Evolutionary conservation across 2,888 invertebrate species (phyloP), one percentile per base, ranked within the genome.

Genomic region (Girardia tigrina): DNA sequence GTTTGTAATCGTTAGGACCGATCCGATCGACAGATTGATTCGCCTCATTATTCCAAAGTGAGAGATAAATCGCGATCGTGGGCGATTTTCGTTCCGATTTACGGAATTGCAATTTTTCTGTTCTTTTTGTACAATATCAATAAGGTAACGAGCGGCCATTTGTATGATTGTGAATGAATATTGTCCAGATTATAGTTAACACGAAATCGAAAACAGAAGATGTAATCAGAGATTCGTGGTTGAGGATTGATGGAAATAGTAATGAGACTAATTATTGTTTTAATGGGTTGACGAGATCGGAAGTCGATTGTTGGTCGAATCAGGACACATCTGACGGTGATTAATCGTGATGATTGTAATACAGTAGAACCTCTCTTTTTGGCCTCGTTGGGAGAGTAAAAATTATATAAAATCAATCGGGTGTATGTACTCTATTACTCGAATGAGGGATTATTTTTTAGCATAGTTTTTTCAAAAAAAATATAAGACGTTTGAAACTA

Each of bases 291-390:
- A 20, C 56, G 4, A 4, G n/a, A 56, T 12, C 56, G 2, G 56
- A 56, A 56, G 56, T 56, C n/a, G 56, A 56, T n/a, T 56, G 20
- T 56, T 56, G 56, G 56, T 4, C 56, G n/a, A n/a, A 56, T 56
- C 23, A 20, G 4, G 20, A n/a, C 4, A 2, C 4, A n/a, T 56
- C 56, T 56, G 23, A 56, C 23, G 56, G 56, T 56, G n/a, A n/a
- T n/a, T n/a, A n/a, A n/a, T n/a, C n/a, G n/a, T n/a, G n/a, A n/a
- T n/a, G n/a, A n/a, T n/a, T n/a, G n/a, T n/a, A n/a, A n/a, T n/a
- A n/a, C n/a, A n/a, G n/a, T n/a, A n/a, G n/a, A n/a, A n/a, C n/a
- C n/a, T n/a, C n/a, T n/a, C n/a, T n/a, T n/a, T n/a, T n/a, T n/a
- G n/a, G n/a, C n/a, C n/a, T n/a, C n/a, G n/a, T n/a, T n/a, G n/a